Evolutionary conservation across 2,797 vertebrate species (phyloP).

Genomic region (Galago senegalensis): DNA sequence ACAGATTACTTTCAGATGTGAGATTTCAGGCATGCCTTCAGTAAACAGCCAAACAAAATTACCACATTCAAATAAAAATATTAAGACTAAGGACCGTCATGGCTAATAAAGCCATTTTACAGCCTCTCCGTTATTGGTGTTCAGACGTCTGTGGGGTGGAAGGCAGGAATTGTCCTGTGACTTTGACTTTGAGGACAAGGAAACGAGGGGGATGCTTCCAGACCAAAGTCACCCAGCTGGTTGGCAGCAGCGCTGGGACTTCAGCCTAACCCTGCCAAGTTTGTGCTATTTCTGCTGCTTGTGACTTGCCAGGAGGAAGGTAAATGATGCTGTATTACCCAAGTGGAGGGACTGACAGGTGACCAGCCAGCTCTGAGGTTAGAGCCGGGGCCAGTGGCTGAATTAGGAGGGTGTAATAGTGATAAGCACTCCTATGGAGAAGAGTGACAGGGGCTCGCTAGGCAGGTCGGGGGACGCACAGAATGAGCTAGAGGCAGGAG

Average conservation of each 20-base stretch:
- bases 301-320: not conserved
- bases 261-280: not conserved
- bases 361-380: not conserved
- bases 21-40: not conserved
- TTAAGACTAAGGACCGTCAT: not conserved
- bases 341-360: not conserved
- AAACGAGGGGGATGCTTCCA: not conserved
- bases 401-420: not conserved
- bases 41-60: not conserved
- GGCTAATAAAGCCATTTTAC: not conserved
- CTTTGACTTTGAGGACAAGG: not conserved
- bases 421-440: not conserved
- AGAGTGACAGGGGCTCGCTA: not conserved
- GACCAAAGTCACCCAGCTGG: not conserved
- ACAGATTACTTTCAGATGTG: conserved; percentile 8
- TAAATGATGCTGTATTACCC: not conserved
- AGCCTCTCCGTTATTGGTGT: not conserved
- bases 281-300: not conserved
- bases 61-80: not conserved
- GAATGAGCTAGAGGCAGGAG: not conserved
- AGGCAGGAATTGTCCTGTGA: not conserved
- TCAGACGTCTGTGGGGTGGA: not conserved
- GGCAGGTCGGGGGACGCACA: not conserved
- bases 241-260: not conserved
- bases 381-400: not conserved